phyloP scores from a whole-genome alignment of 2,113 vertebrate species.

The Aegithalos caudatus region DNA sequence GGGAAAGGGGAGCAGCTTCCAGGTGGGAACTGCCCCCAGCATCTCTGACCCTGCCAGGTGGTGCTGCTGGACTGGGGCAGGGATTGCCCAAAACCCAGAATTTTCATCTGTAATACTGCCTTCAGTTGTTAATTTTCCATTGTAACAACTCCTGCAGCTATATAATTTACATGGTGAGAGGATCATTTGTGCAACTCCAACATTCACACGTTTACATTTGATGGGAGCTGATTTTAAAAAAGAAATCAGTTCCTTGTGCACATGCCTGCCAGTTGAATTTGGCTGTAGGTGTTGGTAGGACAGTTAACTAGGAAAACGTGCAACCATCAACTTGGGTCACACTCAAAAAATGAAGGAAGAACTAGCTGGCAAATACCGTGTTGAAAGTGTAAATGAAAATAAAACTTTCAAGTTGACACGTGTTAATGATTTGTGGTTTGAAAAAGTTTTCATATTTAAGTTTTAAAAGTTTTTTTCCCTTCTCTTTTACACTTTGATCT shows the following conservation, averaged over 20 bases:
- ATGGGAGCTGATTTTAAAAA: neutral
- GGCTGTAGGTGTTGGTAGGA: neutral
- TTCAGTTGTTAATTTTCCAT: neutral
- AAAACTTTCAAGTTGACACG: slow-evolving; percentile 14
- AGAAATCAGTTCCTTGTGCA: neutral
- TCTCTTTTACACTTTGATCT: neutral
- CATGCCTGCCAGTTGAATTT: neutral
- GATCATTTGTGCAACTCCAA: neutral
- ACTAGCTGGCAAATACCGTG: slow-evolving; percentile 37
- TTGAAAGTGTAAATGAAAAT: slow-evolving; percentile 57
- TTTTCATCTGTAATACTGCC: neutral
- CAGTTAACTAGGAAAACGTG: neutral
- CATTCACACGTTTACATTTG: neutral
- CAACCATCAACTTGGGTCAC: neutral
- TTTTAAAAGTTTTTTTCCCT: neutral
- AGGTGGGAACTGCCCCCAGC: rapidly evolving
- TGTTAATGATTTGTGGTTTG: slow-evolving; percentile 63
- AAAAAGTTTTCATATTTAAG: slow-evolving; percentile 49
- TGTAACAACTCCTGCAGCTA: neutral
- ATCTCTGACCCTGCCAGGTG: neutral
- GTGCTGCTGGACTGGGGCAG: neutral
- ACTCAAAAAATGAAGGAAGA: slow-evolving; percentile 53
- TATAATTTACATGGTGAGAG: neutral
- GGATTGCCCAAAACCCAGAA: neutral
- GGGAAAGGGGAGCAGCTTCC: no score